Percentiles rank a stretch among this genome's conserved stretches.
These are phyloP conservation scores for Cochlearius cochlearius DNA, from an alignment of 2,113 vertebrate genomes.

Conservation along the genomic window DNA sequence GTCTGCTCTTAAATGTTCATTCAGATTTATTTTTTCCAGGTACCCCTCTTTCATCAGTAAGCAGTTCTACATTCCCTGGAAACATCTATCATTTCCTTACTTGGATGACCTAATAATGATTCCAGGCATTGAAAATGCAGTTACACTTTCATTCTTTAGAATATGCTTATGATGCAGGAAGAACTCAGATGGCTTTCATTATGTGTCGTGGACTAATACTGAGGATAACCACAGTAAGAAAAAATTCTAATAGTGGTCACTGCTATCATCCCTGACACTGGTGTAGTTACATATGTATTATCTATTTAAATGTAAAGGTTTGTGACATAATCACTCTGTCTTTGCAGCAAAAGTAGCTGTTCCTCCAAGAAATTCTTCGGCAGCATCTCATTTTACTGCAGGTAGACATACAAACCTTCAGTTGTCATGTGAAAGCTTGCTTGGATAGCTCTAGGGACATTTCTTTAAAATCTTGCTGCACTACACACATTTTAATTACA, in stretches of 20 bases:
- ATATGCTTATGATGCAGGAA: not conserved
- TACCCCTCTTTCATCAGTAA: not conserved
- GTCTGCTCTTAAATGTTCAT: not conserved
- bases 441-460: not conserved
- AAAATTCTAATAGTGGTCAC: not conserved
- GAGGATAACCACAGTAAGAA: not conserved
- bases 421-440: not conserved
- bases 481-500: not conserved
- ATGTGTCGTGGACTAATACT: not conserved
- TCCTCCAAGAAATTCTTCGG: not conserved
- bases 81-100: not conserved
- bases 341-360: not conserved
- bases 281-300: not conserved
- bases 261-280: not conserved
- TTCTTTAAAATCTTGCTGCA: not conserved
- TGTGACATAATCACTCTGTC: not conserved
- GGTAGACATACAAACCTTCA: not conserved
- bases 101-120: not conserved
- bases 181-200: not conserved
- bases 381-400: not conserved
- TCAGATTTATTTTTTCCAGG: not conserved
- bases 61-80: not conserved
- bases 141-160: not conserved
- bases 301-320: not conserved
- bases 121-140: not conserved